Base-by-base conservation (phyloP, 2,113 vertebrate species). In the Carlito syrichta region DNA sequence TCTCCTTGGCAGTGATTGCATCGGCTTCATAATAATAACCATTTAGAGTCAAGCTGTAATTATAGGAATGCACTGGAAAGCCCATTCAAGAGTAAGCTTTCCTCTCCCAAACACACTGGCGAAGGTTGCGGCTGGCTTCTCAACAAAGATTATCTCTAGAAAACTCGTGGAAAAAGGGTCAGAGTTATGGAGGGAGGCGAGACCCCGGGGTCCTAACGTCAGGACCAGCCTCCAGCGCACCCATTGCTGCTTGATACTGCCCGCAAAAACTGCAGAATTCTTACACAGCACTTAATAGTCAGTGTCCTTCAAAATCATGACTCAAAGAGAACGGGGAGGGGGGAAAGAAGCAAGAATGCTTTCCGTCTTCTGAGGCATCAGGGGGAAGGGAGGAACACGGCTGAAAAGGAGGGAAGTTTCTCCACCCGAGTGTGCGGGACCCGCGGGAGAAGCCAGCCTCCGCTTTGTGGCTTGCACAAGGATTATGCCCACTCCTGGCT, bases 1-100 rank as follows among this genome's bases (percentile, higher is more conserved):
- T 86, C 74, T n/a, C 69, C 56, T 91, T 74, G 71, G 95, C 84
- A 71, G 79, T 14, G 10, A 91, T 58, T 78, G 45, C 62, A 2
- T 4, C 40, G 89, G 93, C 88, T 97, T 95, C 78, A 30, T 35
- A 22, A 89, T 97, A 89, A 97, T 96, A 89, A 90, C 63, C 83
- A 73, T 71, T 88, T 48, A 62, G 91, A 62, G 43, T 23, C 27
- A 48, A 84, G 66, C 91, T 94, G 50, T 96, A 96, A 97, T 96
- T 94, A 96, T 2, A 96, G 83, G 89, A 84, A 78, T 25, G 87
- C 32, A 32, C 76, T 88, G 87, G 71, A 79, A 87, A 91, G 86
- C 62, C 58, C 79, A 3, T 20, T 87, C 45, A 52, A 81, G 40
- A 6, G 7, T 52, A 10, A 76, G 86, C 74, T 56, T 84, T 91